Base-by-base conservation (phyloP, 2,888 invertebrate species). In the Tromatobia lineatoria region DNA sequence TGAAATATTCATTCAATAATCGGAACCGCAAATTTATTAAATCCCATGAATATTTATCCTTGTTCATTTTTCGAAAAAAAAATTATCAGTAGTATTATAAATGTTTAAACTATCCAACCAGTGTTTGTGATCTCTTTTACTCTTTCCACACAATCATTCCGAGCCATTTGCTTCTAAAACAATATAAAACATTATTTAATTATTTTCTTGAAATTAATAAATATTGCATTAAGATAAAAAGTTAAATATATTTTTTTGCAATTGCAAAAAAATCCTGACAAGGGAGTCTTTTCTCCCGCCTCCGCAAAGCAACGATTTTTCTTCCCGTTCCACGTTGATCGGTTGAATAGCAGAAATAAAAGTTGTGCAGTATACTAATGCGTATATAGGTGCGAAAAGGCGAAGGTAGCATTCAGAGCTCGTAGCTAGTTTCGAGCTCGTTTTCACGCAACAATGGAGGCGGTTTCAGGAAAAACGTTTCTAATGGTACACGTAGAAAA, bases 321-420 rank as follows among this genome's bases (percentile, higher is more conserved):
- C 34, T 18, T n/a, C 25, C 73, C 52, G 73, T 73, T 73, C 59
- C 73, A 45, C 73, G 59, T 45, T 25, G 45, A 73, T 25, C 73
- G 52, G 13, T 38, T 73, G 59, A 73, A 73, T 59, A 59, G 59
- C 59, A 45, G 59, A 73, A 73, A 73, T 59, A 71, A 95, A 84
- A 84, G 74, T 61, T 69, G 61, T 42, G 64, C 42, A 38, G 64
- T 67, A 64, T 66, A 45, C 69, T 45, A 54, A 84, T 74, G 77
- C 77, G 52, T 29, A 29, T 69, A 42, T 69, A 78, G 82, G 80
- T 71, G 84, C 82, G 77, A 82, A 85, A 76, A 80, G 78, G 54
- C 71, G 75, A 67, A 45, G 45, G 52, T 10, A 52, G 34, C 69
- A 29, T 69, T 69, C 52, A 13, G 34, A 61, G 61, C n/a, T 34